Conservation (phyloP, 2,113 vertebrate species). For the Tretioscincus oriximinensis region DNA sequence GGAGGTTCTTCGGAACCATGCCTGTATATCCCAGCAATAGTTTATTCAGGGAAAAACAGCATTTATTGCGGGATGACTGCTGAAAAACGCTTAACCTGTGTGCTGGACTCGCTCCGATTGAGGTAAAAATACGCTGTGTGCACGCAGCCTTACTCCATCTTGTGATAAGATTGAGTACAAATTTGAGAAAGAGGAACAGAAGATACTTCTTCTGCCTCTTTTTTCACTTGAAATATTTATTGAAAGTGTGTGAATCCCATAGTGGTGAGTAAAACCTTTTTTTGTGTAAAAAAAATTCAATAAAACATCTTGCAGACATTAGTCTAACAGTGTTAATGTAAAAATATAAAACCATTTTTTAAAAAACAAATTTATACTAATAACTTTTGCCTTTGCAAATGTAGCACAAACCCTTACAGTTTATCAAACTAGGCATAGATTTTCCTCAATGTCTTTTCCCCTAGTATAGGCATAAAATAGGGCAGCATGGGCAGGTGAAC, state of each 20-base stretch:
- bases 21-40: too few species aligned
- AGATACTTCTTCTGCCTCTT: too few species aligned
- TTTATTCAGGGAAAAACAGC: too few species aligned
- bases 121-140: too few species aligned
- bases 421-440: background rate
- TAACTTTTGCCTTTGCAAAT: constrained; percentile 24
- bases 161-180: too few species aligned
- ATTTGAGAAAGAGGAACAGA: too few species aligned
- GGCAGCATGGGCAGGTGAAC: constrained; percentile 11
- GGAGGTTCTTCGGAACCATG: too few species aligned
- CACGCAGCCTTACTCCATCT: too few species aligned
- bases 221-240: constrained; percentile 20
- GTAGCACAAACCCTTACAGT: background rate
- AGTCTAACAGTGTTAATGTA: constrained; percentile 32
- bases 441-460: background rate
- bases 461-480: constrained; percentile 21
- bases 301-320: constrained; percentile 32
- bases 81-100: too few species aligned
- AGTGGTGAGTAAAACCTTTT: constrained; percentile 9
- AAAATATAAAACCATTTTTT: constrained; percentile 37
- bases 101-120: too few species aligned
- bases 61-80: too few species aligned
- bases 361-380: constrained; percentile 17
- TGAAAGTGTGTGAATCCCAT: constrained; percentile 10
- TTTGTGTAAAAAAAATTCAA: constrained; percentile 15